Base-by-base conservation (phyloP, 2,888 invertebrate species). In the Gymnocheta viridis region DNA sequence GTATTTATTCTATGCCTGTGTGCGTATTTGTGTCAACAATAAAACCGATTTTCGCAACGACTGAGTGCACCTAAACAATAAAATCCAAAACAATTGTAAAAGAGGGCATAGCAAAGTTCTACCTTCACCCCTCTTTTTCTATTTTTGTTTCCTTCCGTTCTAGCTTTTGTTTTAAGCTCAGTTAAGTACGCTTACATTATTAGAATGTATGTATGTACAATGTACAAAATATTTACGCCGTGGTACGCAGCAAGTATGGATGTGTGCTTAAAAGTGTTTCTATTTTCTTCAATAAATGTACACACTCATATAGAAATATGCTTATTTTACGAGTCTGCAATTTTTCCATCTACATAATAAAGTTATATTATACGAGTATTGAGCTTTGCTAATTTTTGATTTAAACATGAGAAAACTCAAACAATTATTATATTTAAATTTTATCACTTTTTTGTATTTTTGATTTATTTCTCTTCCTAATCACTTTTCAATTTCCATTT, bases 21-120 rank as follows among this genome's bases (percentile, higher is more conserved):
- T n/a, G n/a, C n/a, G n/a, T n/a, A n/a, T 44, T 41, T 62, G 19
- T 73, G 19, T 27, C 22, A 14, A 19, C 17, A 44, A 70, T 44
- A 54, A 29, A 67, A 49, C 12, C 19, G 19, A 60, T 51, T 74
- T 67, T 29, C 44, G 14, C 54, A 62, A 76, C 74, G 35, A 69
- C n/a, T 54, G 81, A 74, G n/a, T 82, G 81, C 81, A 82, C 35
- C 27, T 47, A 38, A 79, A 79, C 44, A 69, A 69, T 76, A 76
- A 38, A 62, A 66, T 56, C 24, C 6, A 64, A 76, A 82, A 47
- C 62, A 54, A 69, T 74, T 60, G 51, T 67, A 60, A 38, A n/a
- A 54, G 67, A 24, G 58, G 81, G n/a, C 41, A 67, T 27, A 62
- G 17, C 54, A 54, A 66, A 27, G 14, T 60, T 41, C 29, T 24